A percentile compares a stretch with the other conserved stretches of the same genome.
Evolutionary conservation across 2,888 invertebrate species (phyloP).

Genomic region (Cryptophagus acutangulus): DNA sequence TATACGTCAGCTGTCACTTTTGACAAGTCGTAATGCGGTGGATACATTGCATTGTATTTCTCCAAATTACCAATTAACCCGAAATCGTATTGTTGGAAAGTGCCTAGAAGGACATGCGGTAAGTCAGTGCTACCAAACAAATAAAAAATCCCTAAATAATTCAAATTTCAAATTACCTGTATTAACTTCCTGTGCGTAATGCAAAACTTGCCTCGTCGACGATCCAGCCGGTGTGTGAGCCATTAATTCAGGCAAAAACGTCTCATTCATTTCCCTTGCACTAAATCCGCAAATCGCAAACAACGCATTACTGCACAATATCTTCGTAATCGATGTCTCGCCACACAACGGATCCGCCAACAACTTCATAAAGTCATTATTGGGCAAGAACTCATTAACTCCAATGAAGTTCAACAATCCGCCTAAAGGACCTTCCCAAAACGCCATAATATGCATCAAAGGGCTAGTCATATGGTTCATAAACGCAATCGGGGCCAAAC

Average conservation of each 20-base stretch:
- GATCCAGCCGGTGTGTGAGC: conserved; percentile 39
- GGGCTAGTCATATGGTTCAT: conserved; percentile 50
- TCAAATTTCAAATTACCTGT: conserved; percentile 35
- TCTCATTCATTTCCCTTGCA: conserved; percentile 36
- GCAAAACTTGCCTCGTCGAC: conserved; percentile 64
- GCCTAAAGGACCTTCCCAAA: conserved; percentile 23
- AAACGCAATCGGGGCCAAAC: conserved; percentile 64
- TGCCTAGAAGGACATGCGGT: too few relatives aligned
- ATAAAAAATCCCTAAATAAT: too few relatives aligned
- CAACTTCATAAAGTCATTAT: conserved; percentile 47
- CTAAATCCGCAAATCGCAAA: conserved; percentile 42
- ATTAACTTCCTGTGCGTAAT: conserved; percentile 63
- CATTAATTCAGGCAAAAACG: conserved; percentile 30
- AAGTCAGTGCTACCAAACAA: conserved; percentile 26
- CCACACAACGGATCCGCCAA: conserved; percentile 24
- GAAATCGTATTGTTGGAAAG: conserved; percentile 53
- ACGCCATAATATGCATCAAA: conserved; percentile 32
- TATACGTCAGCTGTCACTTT: conserved; percentile 47
- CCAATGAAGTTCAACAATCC: conserved; percentile 42
- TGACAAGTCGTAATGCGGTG: conserved; percentile 47
- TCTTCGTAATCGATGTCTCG: conserved; percentile 13
- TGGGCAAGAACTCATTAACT: conserved; percentile 62
- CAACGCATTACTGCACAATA: conserved; percentile 39
- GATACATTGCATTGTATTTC: conserved; percentile 38
- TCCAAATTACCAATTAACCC: conserved; percentile 41